Base-by-base conservation (phyloP, 2,797 vertebrate species). In the Dicrostonyx torquatus region DNA sequence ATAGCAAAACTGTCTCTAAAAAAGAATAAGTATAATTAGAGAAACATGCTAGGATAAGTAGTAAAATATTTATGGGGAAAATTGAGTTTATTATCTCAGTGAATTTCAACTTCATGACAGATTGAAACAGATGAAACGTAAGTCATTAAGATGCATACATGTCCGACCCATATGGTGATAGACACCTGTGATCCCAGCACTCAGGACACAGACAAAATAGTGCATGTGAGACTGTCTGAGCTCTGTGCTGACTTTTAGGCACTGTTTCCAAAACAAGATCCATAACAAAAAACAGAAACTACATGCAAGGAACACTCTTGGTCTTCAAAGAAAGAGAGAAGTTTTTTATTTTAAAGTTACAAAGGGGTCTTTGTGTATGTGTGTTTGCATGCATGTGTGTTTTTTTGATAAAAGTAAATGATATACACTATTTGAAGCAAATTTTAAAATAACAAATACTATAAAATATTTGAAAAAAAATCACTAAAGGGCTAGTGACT, bases 381-480 rank as follows among this genome's bases (percentile, higher is more conserved):
- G 2, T 73, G 29, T 3, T n/a, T 73, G 7, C 13, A 26, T 62
- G 14, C 10, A 14, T 53, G n/a, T 53, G 45, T 68, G 83, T 53
- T 82, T 55, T 58, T 77, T 45, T 76, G 17, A 76, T 79, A 66
- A 86, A 75, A 75, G 29, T 53, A 15, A 92, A 64, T 77, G 14
- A 73, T 55, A 29, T 53, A 79, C 0, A 53, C 18, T 15, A 12
- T 84, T 84, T 88, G 77, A 66, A 78, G 40, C 40, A 91, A 82
- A 85, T 89, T 85, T 48, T 72, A 60, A 95, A 96, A 18, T 76
- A 68, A 22, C 3, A 91, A 76, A 86, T 88, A 20, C 53, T 18
- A 40, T 20, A 58, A 92, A 79, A 66, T 10, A 86, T 77, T 75
- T 78, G 73, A 45, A 83, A 95, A 95, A 90, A 83, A 90, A 86